Percentiles rank a stretch among this genome's conserved stretches.
phyloP scores from a whole-genome alignment of 2,888 invertebrate species.

The Epinotia demarniana region DNA sequence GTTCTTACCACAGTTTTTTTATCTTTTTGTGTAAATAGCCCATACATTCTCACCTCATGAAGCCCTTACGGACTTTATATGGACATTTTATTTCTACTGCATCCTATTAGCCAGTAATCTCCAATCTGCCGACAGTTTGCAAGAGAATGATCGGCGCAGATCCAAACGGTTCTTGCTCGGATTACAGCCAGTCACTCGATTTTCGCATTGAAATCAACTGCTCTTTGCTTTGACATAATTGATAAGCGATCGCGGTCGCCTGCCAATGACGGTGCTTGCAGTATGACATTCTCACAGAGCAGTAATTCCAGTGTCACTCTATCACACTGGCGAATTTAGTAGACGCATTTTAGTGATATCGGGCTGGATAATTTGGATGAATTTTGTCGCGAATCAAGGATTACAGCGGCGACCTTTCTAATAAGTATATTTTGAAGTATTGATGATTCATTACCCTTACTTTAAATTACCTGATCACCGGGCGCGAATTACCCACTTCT shows the following conservation, averaged over 20 bases:
- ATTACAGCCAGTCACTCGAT: slow-evolving; percentile 34
- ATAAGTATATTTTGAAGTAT: not conserved
- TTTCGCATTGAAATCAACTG: slow-evolving; percentile 38
- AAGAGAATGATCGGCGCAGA: slow-evolving; percentile 33
- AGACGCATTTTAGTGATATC: not conserved
- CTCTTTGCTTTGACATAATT: slow-evolving; percentile 37
- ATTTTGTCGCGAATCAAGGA: not conserved
- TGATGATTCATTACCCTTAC: too few species aligned
- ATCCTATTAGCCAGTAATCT: slow-evolving; percentile 24
- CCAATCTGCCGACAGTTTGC: slow-evolving; percentile 21
- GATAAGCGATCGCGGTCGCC: slow-evolving; percentile 33
- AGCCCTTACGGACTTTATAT: too few species aligned
- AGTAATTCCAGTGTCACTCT: not conserved
- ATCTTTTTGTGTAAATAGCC: too few species aligned
- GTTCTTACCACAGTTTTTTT: too few species aligned
- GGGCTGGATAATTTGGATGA: not conserved
- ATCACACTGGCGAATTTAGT: not conserved
- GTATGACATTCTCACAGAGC: not conserved
- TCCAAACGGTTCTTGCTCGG: slow-evolving; percentile 25
- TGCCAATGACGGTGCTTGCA: slow-evolving; percentile 8
- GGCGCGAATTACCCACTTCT: too few species aligned
- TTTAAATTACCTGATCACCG: too few species aligned
- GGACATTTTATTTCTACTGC: not conserved
- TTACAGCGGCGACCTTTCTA: not conserved
- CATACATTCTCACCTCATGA: too few species aligned